These are phyloP conservation scores for Sebastolobus altivelis DNA, from an alignment of 2,797 vertebrate species.

Conservation along the genomic window DNA sequence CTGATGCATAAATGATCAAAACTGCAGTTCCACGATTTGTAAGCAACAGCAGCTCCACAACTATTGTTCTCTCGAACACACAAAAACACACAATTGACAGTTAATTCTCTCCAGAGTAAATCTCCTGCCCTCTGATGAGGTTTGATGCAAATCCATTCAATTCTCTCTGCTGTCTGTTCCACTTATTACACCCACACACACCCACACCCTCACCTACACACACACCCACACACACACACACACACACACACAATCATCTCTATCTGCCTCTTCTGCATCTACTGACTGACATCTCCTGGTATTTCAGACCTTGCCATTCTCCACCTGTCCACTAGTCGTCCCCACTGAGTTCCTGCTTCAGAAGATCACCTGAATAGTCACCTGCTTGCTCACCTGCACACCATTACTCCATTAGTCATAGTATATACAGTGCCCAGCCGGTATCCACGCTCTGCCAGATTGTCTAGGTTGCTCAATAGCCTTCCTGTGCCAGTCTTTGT, in stretches of 20 bases:
- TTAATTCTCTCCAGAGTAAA: conserved; percentile 16
- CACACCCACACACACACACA: background rate
- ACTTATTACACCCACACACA: conserved; percentile 9
- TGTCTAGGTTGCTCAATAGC: conserved; percentile 10
- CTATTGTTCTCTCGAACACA: conserved; percentile 6
- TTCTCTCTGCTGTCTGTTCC: conserved; percentile 35
- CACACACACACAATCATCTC: background rate
- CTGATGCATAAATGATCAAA: conserved; percentile 8
- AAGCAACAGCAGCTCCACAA: background rate
- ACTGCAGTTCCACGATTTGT: background rate
- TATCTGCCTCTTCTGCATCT: background rate
- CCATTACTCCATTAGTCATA: background rate
- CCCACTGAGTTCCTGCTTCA: conserved; percentile 9
- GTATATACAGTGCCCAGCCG: background rate
- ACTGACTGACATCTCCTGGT: background rate
- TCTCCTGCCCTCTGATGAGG: conserved; percentile 42
- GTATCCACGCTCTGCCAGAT: conserved; percentile 9
- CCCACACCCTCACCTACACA: background rate
- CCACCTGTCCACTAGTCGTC: conserved; percentile 9
- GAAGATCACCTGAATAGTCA: background rate
- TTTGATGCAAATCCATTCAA: conserved; percentile 44
- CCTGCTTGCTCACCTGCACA: conserved; percentile 1
- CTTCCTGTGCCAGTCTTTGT: background rate
- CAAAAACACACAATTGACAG: conserved; percentile 25
- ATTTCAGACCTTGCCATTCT: background rate